These are phyloP conservation scores for Laupala kohalensis DNA, from an alignment of 1,140 invertebrate species.

Conservation along the genomic window DNA sequence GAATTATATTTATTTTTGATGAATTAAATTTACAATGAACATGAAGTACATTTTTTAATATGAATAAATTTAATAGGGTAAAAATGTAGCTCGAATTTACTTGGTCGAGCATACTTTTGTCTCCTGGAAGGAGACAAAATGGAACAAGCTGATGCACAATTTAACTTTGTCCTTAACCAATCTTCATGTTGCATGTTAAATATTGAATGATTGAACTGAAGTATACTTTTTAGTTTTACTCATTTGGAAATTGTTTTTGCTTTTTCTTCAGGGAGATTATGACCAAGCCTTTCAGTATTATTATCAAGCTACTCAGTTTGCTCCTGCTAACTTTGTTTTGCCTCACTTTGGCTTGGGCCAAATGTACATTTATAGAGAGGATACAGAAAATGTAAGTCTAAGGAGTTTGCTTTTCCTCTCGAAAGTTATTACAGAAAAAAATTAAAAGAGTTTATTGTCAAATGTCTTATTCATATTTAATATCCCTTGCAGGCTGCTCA, in stretches of 20 bases:
- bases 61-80: too few species aligned
- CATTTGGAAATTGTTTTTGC: too few species aligned
- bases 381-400: constrained; percentile 81
- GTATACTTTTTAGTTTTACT: too few species aligned
- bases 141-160: constrained; percentile 99
- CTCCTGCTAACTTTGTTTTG: constrained; percentile 84
- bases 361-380: constrained; percentile 97
- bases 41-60: too few species aligned
- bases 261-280: constrained; percentile 59
- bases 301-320: constrained; percentile 97
- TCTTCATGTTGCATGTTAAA: too few species aligned
- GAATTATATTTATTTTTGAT: too few species aligned
- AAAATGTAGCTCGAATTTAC: too few species aligned
- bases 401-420: background rate
- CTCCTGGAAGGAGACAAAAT: constrained; percentile 97
- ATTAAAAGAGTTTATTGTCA: background rate
- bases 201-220: too few species aligned
- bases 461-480: background rate
- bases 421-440: background rate
- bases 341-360: constrained; percentile 97
- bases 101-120: constrained; percentile 96
- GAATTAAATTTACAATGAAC: too few species aligned
- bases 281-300: constrained; percentile 99
- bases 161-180: constrained; percentile 97
- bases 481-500: constrained; percentile 63